Evolutionary conservation across 2,797 vertebrate genomes (phyloP).

Genomic region (Malurus splendens): DNA sequence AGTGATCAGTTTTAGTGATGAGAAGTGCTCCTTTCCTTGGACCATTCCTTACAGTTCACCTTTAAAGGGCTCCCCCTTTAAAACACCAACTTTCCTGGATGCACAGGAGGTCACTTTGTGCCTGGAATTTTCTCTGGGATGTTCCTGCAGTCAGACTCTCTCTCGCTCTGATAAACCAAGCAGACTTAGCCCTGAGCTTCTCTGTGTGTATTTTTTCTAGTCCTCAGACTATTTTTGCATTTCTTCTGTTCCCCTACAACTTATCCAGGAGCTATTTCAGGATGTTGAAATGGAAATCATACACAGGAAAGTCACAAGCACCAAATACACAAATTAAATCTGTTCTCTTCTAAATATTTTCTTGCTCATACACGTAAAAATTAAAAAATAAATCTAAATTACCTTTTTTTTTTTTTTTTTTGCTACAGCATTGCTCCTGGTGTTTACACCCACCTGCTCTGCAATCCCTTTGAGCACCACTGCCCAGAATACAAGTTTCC

Average conservation of each 20-base stretch:
- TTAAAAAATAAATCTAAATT: background rate
- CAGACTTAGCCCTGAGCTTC: background rate
- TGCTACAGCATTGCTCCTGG: background rate
- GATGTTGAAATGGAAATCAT: background rate
- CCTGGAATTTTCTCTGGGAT: background rate
- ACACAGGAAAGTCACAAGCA: background rate
- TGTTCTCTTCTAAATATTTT: background rate
- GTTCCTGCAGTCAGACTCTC: background rate
- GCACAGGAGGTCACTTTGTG: background rate
- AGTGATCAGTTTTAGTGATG: background rate
- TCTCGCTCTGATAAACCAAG: background rate
- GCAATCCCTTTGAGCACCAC: background rate
- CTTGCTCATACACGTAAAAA: background rate
- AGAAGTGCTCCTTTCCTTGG: background rate
- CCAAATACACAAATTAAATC: background rate
- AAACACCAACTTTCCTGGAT: background rate
- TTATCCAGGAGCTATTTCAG: conserved; percentile 20
- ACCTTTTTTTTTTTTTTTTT: background rate
- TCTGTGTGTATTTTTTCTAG: background rate
- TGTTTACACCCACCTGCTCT: background rate
- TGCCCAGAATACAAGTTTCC: background rate
- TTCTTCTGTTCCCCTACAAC: background rate
- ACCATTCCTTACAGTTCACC: background rate
- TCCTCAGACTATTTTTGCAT: background rate
- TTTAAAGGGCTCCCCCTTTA: background rate